phyloP scores from a whole-genome alignment of 2,888 invertebrate genomes.

The Tetheella fluctuosa region DNA sequence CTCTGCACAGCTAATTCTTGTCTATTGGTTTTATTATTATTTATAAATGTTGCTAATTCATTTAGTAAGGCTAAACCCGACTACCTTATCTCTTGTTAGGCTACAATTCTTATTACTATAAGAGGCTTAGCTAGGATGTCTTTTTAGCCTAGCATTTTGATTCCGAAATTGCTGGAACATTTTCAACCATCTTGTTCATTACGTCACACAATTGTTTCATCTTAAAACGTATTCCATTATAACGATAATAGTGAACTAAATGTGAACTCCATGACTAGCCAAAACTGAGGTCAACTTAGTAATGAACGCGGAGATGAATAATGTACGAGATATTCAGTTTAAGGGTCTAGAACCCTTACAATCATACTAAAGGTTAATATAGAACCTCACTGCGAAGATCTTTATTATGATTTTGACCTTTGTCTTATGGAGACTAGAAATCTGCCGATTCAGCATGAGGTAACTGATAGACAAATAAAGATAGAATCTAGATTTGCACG shows the following conservation, averaged over 20 bases:
- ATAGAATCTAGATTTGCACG: not conserved
- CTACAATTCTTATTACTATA: too few species aligned
- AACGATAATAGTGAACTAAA: not conserved
- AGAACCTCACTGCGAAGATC: not conserved
- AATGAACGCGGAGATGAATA: not conserved
- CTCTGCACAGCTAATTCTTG: constrained; percentile 18
- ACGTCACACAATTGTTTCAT: too few species aligned
- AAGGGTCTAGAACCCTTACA: not conserved
- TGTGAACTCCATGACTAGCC: not conserved
- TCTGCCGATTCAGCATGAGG: not conserved
- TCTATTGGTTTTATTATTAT: not conserved
- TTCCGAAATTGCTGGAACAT: too few species aligned
- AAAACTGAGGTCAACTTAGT: constrained; percentile 1
- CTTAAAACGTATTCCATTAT: too few species aligned
- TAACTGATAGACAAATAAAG: not conserved
- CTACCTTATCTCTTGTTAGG: too few species aligned
- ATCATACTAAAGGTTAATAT: not conserved
- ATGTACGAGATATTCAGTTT: not conserved
- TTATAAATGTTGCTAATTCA: not conserved
- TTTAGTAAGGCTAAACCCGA: too few species aligned
- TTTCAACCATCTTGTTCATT: too few species aligned
- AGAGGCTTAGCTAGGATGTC: too few species aligned
- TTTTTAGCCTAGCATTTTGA: too few species aligned
- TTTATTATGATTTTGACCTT: not conserved
- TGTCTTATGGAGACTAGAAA: not conserved